These are phyloP conservation scores for Aselliscus stoliczkanus DNA, from an alignment of 2,797 vertebrate species.

Conservation along the genomic window DNA sequence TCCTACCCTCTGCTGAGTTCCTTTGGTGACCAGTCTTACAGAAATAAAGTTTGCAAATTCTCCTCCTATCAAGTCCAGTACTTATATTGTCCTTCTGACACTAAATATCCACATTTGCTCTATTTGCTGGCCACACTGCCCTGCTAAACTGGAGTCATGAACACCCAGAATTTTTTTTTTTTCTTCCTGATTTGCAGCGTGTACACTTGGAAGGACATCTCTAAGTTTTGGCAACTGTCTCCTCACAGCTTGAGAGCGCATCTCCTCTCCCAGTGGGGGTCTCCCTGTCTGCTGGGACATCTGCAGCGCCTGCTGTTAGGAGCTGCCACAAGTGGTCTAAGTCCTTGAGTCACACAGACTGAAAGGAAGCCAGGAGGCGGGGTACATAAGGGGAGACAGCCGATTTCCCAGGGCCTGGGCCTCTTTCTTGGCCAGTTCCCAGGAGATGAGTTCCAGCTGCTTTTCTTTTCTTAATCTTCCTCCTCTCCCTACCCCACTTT, in stretches of 20 bases:
- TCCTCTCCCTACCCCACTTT: background rate
- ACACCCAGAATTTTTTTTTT: background rate
- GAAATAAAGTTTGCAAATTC: background rate
- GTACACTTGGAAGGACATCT: background rate
- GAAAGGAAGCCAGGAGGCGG: background rate
- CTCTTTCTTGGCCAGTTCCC: conserved; percentile 47
- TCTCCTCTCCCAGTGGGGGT: background rate
- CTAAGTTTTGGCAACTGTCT: background rate
- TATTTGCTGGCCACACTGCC: background rate
- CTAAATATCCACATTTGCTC: background rate
- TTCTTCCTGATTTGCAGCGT: background rate
- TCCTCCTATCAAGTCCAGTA: background rate
- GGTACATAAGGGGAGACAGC: background rate
- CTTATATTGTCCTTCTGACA: background rate
- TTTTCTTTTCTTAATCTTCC: conserved; percentile 13
- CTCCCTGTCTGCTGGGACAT: background rate
- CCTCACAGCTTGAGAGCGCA: background rate
- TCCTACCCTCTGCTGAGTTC: background rate
- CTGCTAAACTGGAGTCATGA: background rate
- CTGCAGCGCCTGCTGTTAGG: background rate
- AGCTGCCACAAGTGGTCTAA: background rate
- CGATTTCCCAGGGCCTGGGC: conserved; percentile 58
- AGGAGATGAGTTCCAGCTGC: conserved; percentile 67
- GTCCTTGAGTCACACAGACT: background rate
- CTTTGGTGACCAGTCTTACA: background rate